phyloP scores from a whole-genome alignment of 2,113 vertebrate genomes.

The Anarrhichthys ocellatus region DNA sequence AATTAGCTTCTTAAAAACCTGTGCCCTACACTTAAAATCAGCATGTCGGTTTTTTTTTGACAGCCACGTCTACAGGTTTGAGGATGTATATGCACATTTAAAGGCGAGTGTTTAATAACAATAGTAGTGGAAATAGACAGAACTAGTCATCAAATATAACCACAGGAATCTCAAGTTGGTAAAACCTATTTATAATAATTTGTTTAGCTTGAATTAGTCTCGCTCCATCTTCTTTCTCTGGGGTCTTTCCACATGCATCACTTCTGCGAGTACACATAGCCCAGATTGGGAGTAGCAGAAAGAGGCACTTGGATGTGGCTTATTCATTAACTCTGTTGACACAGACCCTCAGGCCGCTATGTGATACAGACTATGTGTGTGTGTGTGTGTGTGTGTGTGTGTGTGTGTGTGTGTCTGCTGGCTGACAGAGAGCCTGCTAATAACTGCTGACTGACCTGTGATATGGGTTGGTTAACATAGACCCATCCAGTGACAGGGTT shows the following conservation, averaged over 20 bases:
- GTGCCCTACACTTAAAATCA: slow-evolving; percentile 6
- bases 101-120: neutral
- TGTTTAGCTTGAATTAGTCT: slow-evolving; percentile 51
- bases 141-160: slow-evolving; percentile 29
- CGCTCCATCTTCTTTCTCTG: slow-evolving; percentile 15
- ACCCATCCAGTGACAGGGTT: slow-evolving; percentile 91
- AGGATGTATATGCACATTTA: slow-evolving; percentile 14
- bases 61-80: neutral
- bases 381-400: neutral
- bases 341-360: slow-evolving; percentile 48
- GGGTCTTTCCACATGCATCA: slow-evolving; percentile 44
- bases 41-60: neutral
- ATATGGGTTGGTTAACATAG: slow-evolving; percentile 89
- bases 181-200: slow-evolving; percentile 51
- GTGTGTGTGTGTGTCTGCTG: neutral
- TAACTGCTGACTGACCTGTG: slow-evolving; percentile 82
- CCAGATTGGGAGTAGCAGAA: slow-evolving; percentile 37
- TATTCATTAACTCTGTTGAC: slow-evolving; percentile 67
- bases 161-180: slow-evolving; percentile 31
- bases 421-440: slow-evolving; percentile 14
- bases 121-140: slow-evolving; percentile 1
- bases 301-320: slow-evolving; percentile 56
- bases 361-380: slow-evolving; percentile 9
- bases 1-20: slow-evolving; percentile 37
- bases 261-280: slow-evolving; percentile 44